Evolutionary conservation across 2,113 vertebrate species (phyloP).

Genomic region (Toxostoma redivivum): DNA sequence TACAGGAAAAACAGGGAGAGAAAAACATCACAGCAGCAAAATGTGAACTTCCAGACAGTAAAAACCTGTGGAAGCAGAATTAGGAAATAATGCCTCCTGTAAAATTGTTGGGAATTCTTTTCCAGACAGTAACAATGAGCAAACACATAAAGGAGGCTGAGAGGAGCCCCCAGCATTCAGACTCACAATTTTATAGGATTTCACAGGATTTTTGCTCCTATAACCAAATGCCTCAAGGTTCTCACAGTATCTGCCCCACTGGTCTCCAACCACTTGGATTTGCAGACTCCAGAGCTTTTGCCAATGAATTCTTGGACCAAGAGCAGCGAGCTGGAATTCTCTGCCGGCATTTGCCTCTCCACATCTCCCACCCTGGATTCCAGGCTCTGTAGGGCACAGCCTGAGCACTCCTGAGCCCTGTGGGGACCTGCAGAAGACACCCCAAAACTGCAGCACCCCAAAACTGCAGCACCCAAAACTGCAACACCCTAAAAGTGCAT

Average conservation of each 20-base stretch:
- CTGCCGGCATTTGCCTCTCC: background rate
- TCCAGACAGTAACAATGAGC: background rate
- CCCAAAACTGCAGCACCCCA: background rate
- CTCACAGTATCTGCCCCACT: background rate
- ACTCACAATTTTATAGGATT: background rate
- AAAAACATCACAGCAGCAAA: background rate
- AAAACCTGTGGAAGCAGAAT: background rate
- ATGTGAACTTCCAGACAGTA: background rate
- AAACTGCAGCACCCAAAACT: too few relatives aligned
- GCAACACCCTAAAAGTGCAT: too few relatives aligned
- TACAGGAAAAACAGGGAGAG: background rate
- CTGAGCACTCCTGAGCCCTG: rapidly evolving
- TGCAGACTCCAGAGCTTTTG: slow-evolving; percentile 1
- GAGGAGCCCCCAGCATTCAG: background rate
- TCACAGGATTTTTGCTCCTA: background rate
- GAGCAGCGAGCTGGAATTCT: background rate
- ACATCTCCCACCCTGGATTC: background rate
- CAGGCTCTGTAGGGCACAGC: background rate
- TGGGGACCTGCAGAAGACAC: background rate
- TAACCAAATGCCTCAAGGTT: background rate
- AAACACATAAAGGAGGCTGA: background rate
- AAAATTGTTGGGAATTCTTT: background rate
- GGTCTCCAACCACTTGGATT: background rate
- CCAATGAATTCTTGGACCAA: background rate
- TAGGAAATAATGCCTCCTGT: background rate